These are phyloP conservation scores for Cephus spinipes DNA, from an alignment of 2,888 invertebrate species.

Conservation along the genomic window DNA sequence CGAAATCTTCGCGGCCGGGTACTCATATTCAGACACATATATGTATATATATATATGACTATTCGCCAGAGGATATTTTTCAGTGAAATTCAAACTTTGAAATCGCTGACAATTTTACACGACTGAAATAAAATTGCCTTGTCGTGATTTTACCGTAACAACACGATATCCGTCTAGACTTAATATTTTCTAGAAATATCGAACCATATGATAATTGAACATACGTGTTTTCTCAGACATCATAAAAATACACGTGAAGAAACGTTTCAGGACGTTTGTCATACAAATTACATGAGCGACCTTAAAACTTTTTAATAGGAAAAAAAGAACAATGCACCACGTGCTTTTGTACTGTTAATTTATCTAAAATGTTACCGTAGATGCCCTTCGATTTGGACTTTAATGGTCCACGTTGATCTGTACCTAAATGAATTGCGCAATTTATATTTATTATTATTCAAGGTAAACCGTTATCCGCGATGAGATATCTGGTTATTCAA, in stretches of 20 bases:
- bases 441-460: not conserved
- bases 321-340: not conserved
- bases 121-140: not conserved
- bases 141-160: not conserved
- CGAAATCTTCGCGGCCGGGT: not conserved
- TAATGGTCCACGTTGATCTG: not conserved
- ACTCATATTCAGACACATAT: not conserved
- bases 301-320: not conserved
- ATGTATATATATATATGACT: not conserved
- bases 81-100: not conserved
- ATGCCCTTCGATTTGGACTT: not conserved
- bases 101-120: not conserved
- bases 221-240: not conserved
- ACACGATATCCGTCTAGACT: not conserved
- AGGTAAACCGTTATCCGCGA: not conserved
- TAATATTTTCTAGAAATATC: not conserved
- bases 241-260: not conserved
- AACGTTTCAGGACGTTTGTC: not conserved
- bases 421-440: not conserved
- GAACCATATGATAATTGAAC: not conserved
- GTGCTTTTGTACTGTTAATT: not conserved
- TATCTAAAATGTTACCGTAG: not conserved
- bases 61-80: not conserved
- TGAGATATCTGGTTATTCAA: not conserved
- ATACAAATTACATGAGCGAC: not conserved